Evolutionary conservation across 2,888 invertebrate genomes (phyloP).

Genomic region (Steromphala cineraria): DNA sequence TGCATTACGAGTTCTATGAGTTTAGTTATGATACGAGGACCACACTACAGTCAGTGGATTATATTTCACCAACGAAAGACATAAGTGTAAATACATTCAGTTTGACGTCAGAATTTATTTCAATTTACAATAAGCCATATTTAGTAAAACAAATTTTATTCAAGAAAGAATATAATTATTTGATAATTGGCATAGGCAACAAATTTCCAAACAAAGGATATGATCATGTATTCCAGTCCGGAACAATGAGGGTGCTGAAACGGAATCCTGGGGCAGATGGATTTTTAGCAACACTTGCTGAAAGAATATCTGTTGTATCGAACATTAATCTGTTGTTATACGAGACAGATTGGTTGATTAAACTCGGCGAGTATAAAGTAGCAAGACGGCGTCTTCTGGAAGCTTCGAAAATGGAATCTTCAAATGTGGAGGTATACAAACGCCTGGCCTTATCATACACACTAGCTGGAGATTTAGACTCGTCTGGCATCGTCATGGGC

Average conservation of each 20-base stretch:
- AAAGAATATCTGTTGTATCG: slow-evolving; percentile 41
- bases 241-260: slow-evolving; percentile 54
- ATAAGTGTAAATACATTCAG: slow-evolving; percentile 36
- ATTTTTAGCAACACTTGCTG: slow-evolving; percentile 23
- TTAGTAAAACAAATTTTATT: slow-evolving; percentile 50
- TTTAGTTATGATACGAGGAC: slow-evolving; percentile 27
- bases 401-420: slow-evolving; percentile 38
- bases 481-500: background rate
- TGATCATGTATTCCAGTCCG: slow-evolving; percentile 50
- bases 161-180: slow-evolving; percentile 58
- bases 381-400: slow-evolving; percentile 47
- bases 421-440: slow-evolving; percentile 45
- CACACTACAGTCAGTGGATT: background rate
- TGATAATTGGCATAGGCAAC: slow-evolving; percentile 43
- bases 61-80: background rate
- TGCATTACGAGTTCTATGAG: slow-evolving; percentile 55
- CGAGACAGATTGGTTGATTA: slow-evolving; percentile 59
- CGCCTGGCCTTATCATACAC: slow-evolving; percentile 35
- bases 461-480: background rate
- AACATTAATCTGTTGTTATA: slow-evolving; percentile 61
- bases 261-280: slow-evolving; percentile 38
- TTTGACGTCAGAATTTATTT: slow-evolving; percentile 54
- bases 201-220: slow-evolving; percentile 49
- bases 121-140: slow-evolving; percentile 51
- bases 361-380: slow-evolving; percentile 45